A percentile compares a stretch with the other conserved stretches of the same genome.
Evolutionary conservation across 2,797 vertebrate genomes (phyloP).

Genomic region (Carcharodon carcharias): DNA sequence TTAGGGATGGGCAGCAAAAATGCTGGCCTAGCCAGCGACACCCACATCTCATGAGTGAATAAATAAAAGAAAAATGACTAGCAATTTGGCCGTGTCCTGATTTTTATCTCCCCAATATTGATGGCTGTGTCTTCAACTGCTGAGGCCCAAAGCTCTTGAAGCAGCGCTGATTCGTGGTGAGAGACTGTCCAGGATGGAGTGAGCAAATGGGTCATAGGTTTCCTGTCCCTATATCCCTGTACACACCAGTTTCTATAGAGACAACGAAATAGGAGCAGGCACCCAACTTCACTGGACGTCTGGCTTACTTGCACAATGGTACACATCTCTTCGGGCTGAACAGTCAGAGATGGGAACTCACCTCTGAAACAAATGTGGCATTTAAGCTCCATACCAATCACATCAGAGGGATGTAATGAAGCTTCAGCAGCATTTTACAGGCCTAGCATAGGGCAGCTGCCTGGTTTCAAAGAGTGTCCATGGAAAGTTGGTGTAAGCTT

Average conservation of each 20-base stretch:
- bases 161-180: neutral
- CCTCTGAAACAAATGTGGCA: neutral
- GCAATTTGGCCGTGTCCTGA: neutral
- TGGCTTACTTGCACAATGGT: neutral
- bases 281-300: neutral
- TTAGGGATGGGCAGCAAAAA: too few species aligned
- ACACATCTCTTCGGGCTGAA: neutral
- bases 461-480: neutral
- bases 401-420: neutral
- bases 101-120: too few species aligned
- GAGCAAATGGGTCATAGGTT: neutral
- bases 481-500: neutral
- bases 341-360: neutral
- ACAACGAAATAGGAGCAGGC: neutral
- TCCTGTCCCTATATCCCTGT: neutral
- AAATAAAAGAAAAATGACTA: neutral
- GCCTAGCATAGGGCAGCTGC: neutral
- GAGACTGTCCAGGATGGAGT: neutral
- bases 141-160: too few species aligned
- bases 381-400: neutral
- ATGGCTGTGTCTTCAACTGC: too few species aligned
- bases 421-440: neutral
- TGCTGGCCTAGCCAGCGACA: too few species aligned
- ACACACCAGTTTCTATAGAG: neutral
- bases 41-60: too few species aligned